These are phyloP conservation scores for Tribolium madens DNA, from an alignment of 1,140 invertebrate species.

Conservation along the genomic window DNA sequence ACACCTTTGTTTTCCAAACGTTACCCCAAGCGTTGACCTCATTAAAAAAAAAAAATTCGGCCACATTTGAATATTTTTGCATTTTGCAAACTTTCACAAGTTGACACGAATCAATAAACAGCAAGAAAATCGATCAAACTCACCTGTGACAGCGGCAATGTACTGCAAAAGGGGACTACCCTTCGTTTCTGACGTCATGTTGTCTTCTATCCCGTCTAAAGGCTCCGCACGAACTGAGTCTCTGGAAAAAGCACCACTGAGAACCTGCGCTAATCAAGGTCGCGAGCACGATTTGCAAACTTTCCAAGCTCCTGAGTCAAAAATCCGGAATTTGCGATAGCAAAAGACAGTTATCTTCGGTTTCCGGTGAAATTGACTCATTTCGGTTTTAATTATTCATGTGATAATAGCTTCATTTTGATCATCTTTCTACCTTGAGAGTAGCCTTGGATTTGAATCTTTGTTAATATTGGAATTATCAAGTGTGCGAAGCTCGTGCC, in stretches of 20 bases:
- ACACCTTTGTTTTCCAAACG: not conserved
- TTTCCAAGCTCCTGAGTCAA: not conserved
- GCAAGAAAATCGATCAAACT: constrained; percentile 18
- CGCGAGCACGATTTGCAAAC: not conserved
- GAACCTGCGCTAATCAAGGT: not conserved
- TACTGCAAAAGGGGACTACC: constrained; percentile 51
- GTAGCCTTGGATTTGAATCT: not conserved
- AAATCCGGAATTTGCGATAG: not conserved
- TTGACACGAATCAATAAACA: not conserved
- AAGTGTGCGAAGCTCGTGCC: not conserved
- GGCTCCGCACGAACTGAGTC: not conserved
- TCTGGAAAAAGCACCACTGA: constrained; percentile 8
- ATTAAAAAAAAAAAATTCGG: not conserved
- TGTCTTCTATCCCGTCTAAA: not conserved
- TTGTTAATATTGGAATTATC: not conserved
- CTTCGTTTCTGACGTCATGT: constrained; percentile 38
- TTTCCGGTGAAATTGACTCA: not conserved
- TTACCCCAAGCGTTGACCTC: not conserved
- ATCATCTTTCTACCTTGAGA: not conserved
- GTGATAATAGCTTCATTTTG: not conserved
- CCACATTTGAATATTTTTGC: not conserved
- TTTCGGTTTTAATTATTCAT: not conserved
- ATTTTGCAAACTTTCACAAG: constrained; percentile 15
- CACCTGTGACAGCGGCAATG: constrained; percentile 51
- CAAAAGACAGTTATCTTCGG: not conserved